Conservation (phyloP, 2,888 invertebrate species). For the Calameuta filiformis region DNA sequence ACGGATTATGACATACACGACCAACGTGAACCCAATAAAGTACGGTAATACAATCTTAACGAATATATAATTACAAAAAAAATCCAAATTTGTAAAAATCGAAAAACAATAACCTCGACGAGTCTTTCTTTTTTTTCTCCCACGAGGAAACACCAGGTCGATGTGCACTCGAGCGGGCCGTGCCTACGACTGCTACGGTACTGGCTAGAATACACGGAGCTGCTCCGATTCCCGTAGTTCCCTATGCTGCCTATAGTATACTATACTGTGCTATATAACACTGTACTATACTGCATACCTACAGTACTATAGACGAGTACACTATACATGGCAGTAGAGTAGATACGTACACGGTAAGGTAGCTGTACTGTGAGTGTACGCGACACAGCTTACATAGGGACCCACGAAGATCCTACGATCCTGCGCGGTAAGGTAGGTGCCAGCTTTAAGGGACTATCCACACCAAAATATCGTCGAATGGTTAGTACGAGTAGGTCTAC, state of each 20-base stretch:
- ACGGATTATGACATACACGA: background rate
- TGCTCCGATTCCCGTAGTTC: background rate
- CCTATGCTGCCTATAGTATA: background rate
- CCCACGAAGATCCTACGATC: slow-evolving; percentile 45
- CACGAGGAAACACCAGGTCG: background rate
- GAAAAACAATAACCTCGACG: background rate
- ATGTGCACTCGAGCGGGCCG: background rate
- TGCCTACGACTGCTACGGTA: background rate
- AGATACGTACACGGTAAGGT: background rate
- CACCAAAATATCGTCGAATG: slow-evolving; percentile 18
- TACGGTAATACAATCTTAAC: background rate
- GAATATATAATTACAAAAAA: background rate
- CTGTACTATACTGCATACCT: background rate
- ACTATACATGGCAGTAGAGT: slow-evolving; percentile 25
- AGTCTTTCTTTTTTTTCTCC: background rate
- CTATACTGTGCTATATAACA: background rate
- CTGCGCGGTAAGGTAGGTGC: slow-evolving; percentile 39
- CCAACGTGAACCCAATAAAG: background rate
- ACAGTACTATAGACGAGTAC: slow-evolving; percentile 27
- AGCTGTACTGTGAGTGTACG: background rate
- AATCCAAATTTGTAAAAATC: background rate
- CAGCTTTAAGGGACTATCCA: slow-evolving; percentile 17
- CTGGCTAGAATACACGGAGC: background rate
- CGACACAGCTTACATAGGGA: slow-evolving; percentile 1
- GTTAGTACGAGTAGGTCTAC: background rate